Conservation (phyloP, 2,888 invertebrate species). For the Tachina fera region DNA sequence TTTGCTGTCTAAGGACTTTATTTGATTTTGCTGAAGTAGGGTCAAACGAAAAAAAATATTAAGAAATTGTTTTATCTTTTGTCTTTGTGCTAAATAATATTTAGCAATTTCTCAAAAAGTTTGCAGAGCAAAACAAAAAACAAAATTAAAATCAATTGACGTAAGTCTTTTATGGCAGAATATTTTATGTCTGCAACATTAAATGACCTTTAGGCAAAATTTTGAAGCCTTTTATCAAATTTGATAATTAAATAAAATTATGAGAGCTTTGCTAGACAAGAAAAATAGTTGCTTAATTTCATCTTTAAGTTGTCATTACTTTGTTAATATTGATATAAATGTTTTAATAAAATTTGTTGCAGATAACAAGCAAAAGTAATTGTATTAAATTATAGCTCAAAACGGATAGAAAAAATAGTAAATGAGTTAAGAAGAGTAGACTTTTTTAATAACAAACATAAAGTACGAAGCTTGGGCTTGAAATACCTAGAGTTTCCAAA, state of each 20-base stretch:
- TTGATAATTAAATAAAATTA: conserved; percentile 52
- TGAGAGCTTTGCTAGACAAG: background rate
- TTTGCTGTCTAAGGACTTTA: conserved; percentile 67
- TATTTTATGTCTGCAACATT: conserved; percentile 65
- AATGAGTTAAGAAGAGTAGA: too few relatives aligned
- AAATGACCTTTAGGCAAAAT: conserved; percentile 55
- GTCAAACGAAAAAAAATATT: background rate
- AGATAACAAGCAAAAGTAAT: too few relatives aligned
- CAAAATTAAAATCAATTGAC: conserved; percentile 63
- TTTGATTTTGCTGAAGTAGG: conserved; percentile 41
- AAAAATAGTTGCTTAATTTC: conserved; percentile 13
- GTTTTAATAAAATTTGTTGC: too few relatives aligned
- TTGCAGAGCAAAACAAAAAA: conserved; percentile 1
- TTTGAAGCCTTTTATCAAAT: background rate
- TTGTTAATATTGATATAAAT: background rate
- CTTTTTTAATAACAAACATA: too few relatives aligned
- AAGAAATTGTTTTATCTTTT: conserved; percentile 64
- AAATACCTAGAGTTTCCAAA: too few relatives aligned
- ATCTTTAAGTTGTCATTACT: background rate
- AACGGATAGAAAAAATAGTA: too few relatives aligned
- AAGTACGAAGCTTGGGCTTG: too few relatives aligned
- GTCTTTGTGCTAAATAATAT: conserved; percentile 49
- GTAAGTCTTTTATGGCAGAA: conserved; percentile 58
- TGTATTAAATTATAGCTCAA: too few relatives aligned
- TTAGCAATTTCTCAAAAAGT: conserved; percentile 65